phyloP scores from a whole-genome alignment of 1,140 invertebrate genomes.

The Trypoxylus dichotomus region DNA sequence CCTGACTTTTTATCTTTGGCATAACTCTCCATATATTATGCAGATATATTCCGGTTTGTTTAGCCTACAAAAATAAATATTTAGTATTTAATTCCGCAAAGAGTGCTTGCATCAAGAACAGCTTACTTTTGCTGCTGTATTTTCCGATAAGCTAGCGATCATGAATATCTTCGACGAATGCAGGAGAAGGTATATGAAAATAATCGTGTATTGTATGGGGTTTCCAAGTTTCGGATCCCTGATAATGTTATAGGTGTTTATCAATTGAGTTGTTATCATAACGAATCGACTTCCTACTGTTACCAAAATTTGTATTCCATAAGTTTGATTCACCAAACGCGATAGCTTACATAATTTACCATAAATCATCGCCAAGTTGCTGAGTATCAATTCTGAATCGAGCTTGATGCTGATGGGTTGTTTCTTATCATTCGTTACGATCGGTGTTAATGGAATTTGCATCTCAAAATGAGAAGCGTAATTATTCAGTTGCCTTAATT shows the following conservation, averaged over 20 bases:
- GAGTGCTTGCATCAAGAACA: neutral
- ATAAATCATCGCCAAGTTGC: slow-evolving; percentile 29
- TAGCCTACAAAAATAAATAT: slow-evolving; percentile 25
- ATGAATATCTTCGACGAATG: slow-evolving; percentile 35
- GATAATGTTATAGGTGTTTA: slow-evolving; percentile 34
- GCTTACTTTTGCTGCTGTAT: slow-evolving; percentile 31
- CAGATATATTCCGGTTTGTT: slow-evolving; percentile 32
- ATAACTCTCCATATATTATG: slow-evolving; percentile 33
- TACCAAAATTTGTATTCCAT: slow-evolving; percentile 30
- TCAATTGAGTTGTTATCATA: slow-evolving; percentile 37
- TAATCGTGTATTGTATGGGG: slow-evolving; percentile 11
- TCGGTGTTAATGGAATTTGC: neutral
- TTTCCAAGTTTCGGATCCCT: slow-evolving; percentile 17
- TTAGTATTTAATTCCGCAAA: neutral
- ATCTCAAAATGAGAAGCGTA: neutral
- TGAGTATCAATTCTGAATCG: slow-evolving; percentile 9
- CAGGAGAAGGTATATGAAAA: slow-evolving; percentile 28
- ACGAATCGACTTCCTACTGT: slow-evolving; percentile 33
- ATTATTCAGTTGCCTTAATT: slow-evolving; percentile 13
- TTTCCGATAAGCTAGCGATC: slow-evolving; percentile 30
- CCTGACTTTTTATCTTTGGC: slow-evolving; percentile 24
- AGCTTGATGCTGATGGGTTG: neutral
- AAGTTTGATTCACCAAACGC: slow-evolving; percentile 31
- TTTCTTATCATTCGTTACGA: neutral
- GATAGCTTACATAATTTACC: slow-evolving; percentile 25